Conservation (phyloP, 2,797 vertebrate species). For the Coregonus sp. region DNA sequence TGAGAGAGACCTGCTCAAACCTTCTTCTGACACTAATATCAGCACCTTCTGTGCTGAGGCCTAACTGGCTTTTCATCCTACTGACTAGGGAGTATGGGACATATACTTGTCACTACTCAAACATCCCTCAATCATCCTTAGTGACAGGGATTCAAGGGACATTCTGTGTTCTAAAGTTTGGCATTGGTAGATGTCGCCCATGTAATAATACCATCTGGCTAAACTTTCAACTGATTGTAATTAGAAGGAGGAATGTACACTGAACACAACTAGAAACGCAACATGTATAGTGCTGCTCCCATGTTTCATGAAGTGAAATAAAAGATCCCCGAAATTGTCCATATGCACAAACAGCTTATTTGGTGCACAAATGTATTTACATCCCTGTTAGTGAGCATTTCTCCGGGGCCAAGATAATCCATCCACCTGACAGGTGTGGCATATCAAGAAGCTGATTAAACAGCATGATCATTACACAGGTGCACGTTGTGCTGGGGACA, state of each 20-base stretch:
- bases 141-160: not conserved
- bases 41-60: not conserved
- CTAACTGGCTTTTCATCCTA: not conserved
- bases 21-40: not conserved
- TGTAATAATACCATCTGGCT: not conserved
- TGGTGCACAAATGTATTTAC: too few relatives aligned
- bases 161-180: not conserved
- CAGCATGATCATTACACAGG: too few relatives aligned
- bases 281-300: too few relatives aligned
- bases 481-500: too few relatives aligned
- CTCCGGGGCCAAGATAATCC: too few relatives aligned
- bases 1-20: not conserved
- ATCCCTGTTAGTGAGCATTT: too few relatives aligned
- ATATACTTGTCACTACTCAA: not conserved
- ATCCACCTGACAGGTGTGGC: too few relatives aligned
- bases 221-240: not conserved
- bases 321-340: too few relatives aligned
- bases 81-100: not conserved
- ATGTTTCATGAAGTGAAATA: too few relatives aligned
- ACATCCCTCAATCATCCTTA: not conserved
- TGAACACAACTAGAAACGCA: too few relatives aligned
- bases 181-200: not conserved
- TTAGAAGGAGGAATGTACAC: not conserved
- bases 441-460: too few relatives aligned
- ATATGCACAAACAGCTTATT: too few relatives aligned